Evolutionary conservation across 2,113 vertebrate species (phyloP).

Genomic region (Natator depressus): DNA sequence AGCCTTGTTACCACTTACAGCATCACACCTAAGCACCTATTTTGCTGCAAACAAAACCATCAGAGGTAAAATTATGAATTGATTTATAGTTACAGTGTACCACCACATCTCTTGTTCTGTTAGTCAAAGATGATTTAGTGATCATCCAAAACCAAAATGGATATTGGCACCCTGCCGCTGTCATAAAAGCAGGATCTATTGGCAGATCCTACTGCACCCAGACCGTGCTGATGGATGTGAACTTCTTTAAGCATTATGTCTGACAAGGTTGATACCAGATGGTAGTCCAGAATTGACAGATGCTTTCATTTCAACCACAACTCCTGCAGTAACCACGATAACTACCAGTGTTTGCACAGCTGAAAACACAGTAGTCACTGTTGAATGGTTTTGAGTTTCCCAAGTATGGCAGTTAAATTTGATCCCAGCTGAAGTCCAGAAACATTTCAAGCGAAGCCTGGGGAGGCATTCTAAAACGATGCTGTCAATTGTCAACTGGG

Average conservation of each 20-base stretch:
- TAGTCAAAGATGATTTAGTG: accelerated
- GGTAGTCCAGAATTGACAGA: not conserved
- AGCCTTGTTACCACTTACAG: not conserved
- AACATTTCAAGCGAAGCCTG: not conserved
- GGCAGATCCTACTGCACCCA: not conserved
- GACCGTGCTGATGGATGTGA: not conserved
- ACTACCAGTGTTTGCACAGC: not conserved
- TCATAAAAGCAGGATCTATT: not conserved
- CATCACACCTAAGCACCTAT: not conserved
- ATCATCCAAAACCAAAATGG: accelerated
- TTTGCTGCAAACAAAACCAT: not conserved
- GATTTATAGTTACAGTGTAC: accelerated
- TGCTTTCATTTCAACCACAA: not conserved
- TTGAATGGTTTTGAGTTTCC: not conserved
- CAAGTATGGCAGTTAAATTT: not conserved
- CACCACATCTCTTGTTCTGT: not conserved
- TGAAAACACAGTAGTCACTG: not conserved
- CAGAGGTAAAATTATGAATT: accelerated
- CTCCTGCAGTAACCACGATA: not conserved
- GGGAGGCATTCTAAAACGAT: not conserved
- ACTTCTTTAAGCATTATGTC: not conserved
- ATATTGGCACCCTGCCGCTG: accelerated
- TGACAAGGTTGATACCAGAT: not conserved
- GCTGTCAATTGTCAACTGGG: not conserved
- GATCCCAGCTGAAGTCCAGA: not conserved